Conservation (phyloP, 2,888 invertebrate species). For the Vanessa cardui region DNA sequence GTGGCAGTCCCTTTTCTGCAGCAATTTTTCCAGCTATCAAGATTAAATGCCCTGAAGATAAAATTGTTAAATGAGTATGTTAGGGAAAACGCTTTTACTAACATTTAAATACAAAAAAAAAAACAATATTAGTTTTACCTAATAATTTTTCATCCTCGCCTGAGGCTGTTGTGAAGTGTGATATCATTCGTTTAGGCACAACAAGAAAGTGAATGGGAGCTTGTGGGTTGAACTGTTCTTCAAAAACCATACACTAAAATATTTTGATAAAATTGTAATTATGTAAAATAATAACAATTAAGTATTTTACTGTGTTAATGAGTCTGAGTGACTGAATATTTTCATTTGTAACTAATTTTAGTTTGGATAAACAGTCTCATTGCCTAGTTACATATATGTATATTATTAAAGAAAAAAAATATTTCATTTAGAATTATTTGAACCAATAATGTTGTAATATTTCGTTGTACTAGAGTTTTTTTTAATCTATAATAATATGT, state of each 20-base stretch:
- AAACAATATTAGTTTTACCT: conserved; percentile 52
- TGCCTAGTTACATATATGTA: no score
- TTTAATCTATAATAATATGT: no score
- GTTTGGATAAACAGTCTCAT: not conserved
- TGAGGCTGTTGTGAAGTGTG: conserved; percentile 87
- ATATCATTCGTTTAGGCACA: conserved; percentile 92
- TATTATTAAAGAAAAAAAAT: no score
- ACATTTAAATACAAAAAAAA: not conserved
- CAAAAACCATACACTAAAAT: conserved; percentile 93
- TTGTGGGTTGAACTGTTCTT: conserved; percentile 91
- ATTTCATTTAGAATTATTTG: no score
- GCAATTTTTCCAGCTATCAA: conserved; percentile 91
- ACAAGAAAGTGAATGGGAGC: conserved; percentile 96
- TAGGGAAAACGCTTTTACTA: no score
- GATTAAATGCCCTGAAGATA: conserved; percentile 87
- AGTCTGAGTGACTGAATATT: not conserved
- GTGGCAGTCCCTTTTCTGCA: conserved; percentile 83
- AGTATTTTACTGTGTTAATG: not conserved
- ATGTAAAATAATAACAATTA: not conserved
- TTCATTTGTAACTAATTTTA: not conserved
- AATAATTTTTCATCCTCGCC: conserved; percentile 86
- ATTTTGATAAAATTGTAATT: not conserved
- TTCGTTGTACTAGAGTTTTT: no score
- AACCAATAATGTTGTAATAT: no score
- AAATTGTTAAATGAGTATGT: not conserved